Percentiles rank a stretch among this genome's conserved stretches.
phyloP scores from a whole-genome alignment of 2,113 vertebrate genomes.

The Naja naja region DNA sequence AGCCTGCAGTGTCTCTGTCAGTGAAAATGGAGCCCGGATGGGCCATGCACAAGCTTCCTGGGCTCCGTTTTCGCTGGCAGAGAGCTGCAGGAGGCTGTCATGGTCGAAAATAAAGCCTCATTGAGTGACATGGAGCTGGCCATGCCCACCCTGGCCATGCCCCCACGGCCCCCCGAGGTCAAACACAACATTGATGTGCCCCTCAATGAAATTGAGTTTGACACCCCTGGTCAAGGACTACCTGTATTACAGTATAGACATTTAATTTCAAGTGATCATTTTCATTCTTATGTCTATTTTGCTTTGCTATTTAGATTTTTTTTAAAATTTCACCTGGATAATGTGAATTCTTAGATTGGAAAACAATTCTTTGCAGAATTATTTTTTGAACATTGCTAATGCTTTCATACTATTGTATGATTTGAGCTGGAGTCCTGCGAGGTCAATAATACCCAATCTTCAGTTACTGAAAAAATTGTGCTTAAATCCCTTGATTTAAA shows the following conservation, averaged over 20 bases:
- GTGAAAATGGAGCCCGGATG: too few relatives aligned
- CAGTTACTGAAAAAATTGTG: background rate
- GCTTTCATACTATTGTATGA: background rate
- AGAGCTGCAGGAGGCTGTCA: too few relatives aligned
- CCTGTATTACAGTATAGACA: background rate
- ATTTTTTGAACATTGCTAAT: background rate
- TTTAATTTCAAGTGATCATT: background rate
- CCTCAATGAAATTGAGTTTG: too few relatives aligned
- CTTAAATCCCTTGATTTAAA: background rate
- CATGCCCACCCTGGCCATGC: too few relatives aligned
- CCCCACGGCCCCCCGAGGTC: too few relatives aligned
- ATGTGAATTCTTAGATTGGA: background rate
- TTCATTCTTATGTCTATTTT: background rate
- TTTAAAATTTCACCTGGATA: background rate
- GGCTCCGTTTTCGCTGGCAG: too few relatives aligned
- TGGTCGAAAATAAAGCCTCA: too few relatives aligned
- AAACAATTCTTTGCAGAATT: background rate
- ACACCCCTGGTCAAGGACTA: too few relatives aligned
- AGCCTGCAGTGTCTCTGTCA: too few relatives aligned
- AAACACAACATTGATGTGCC: too few relatives aligned
- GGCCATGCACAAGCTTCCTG: too few relatives aligned
- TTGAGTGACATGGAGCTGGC: too few relatives aligned
- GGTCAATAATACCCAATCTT: background rate
- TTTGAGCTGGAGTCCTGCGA: background rate
- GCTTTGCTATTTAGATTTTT: background rate